phyloP scores from a whole-genome alignment of 1,140 invertebrate species.

The Rhizoglyphus robini region DNA sequence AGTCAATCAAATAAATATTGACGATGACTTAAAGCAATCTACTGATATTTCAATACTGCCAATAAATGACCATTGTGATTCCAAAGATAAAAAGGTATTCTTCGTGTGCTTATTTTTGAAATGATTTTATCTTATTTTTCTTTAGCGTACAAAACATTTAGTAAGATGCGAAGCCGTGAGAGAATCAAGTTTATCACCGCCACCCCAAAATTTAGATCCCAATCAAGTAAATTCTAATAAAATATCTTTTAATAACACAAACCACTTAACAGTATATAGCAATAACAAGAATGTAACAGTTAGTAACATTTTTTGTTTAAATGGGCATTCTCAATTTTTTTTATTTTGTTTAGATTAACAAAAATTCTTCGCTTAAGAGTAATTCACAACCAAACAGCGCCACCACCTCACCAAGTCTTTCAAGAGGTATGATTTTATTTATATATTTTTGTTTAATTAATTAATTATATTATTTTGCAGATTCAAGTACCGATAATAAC shows the following conservation, averaged over 20 bases:
- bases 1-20: background rate
- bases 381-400: slow-evolving; percentile 48
- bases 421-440: slow-evolving; percentile 38
- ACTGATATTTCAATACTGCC: background rate
- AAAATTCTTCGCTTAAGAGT: slow-evolving; percentile 34
- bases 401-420: slow-evolving; percentile 45
- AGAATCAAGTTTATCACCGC: slow-evolving; percentile 16
- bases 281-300: slow-evolving; percentile 14
- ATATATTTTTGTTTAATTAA: background rate
- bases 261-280: slow-evolving; percentile 5
- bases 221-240: background rate
- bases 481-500: slow-evolving; percentile 61
- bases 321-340: background rate
- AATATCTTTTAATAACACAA: slow-evolving; percentile 1
- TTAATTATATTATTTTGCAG: slow-evolving; percentile 29
- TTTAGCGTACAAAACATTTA: slow-evolving; percentile 11
- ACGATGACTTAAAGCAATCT: background rate
- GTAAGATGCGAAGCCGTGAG: slow-evolving; percentile 3
- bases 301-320: background rate
- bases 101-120: no score
- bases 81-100: slow-evolving; percentile 8
- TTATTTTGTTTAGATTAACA: background rate
- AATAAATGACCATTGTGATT: background rate
- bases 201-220: background rate
- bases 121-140: background rate